Percentiles rank a stretch among this genome's conserved stretches.
Conservation (phyloP, 1,140 invertebrate species). For the Chrysomallon squamiferum region DNA sequence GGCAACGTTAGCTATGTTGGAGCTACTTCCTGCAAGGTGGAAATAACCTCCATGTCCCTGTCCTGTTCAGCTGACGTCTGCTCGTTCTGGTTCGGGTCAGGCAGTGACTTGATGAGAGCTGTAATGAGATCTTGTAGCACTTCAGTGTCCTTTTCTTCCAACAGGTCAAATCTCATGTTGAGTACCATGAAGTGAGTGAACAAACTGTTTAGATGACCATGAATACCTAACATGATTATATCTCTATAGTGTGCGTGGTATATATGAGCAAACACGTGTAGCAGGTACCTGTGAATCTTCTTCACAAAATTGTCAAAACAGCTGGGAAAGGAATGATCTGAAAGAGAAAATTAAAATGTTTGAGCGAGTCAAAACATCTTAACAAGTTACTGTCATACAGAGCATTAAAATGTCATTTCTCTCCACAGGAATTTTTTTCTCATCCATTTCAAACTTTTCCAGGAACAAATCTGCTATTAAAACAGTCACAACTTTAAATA, state of each 20-base stretch:
- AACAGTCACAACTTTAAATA: too few species aligned
- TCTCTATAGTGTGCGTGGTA: conserved; percentile 98
- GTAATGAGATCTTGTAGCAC: conserved; percentile 73
- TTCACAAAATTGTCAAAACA: conserved; percentile 93
- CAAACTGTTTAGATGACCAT: conserved; percentile 91
- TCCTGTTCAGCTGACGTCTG: neutral
- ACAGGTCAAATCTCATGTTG: conserved; percentile 85
- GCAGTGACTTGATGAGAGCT: conserved; percentile 48
- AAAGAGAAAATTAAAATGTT: conserved; percentile 19
- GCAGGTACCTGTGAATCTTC: conserved; percentile 94
- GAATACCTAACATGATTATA: conserved; percentile 88
- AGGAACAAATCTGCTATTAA: neutral
- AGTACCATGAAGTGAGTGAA: conserved; percentile 93
- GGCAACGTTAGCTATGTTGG: too few species aligned
- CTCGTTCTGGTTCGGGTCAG: conserved; percentile 50
- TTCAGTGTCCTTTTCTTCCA: conserved; percentile 91
- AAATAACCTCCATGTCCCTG: neutral
- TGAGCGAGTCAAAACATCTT: neutral
- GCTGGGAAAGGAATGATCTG: conserved; percentile 93
- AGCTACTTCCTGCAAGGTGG: too few species aligned
- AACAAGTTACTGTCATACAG: neutral
- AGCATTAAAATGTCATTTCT: too few species aligned
- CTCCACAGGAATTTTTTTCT: too few species aligned
- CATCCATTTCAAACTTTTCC: neutral
- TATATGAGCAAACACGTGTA: conserved; percentile 96